These are phyloP conservation scores for Sitophilus oryzae DNA, from an alignment of 1,140 invertebrate species.

Conservation along the genomic window DNA sequence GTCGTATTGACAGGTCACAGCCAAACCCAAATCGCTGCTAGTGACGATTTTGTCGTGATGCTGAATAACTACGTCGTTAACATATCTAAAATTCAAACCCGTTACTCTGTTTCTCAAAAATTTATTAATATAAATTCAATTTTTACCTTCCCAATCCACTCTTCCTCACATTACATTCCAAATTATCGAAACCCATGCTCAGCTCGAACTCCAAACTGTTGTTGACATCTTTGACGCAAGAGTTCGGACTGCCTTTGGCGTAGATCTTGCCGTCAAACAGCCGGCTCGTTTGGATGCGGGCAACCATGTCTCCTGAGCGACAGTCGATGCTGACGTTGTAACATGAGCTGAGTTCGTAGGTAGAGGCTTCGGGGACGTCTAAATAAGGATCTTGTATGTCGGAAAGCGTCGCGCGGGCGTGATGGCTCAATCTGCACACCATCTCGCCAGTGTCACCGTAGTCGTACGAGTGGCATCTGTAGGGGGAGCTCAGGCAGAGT, in stretches of 20 bases:
- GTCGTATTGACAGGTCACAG: constrained; percentile 89
- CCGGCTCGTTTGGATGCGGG: constrained; percentile 84
- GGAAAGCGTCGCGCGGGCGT: constrained; percentile 78
- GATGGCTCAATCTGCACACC: constrained; percentile 87
- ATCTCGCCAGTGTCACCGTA: constrained; percentile 88
- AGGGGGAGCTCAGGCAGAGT: constrained; percentile 79
- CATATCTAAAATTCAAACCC: constrained; percentile 52
- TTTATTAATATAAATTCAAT: too few relatives aligned
- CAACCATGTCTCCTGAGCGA: constrained; percentile 85
- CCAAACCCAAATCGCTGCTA: constrained; percentile 84
- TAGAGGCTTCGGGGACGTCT: constrained; percentile 80
- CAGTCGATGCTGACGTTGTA: constrained; percentile 94
- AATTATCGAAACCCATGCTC: constrained; percentile 84
- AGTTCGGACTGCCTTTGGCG: constrained; percentile 86
- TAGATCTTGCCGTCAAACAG: constrained; percentile 92
- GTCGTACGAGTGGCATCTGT: constrained; percentile 86
- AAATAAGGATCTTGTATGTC: constrained; percentile 88
- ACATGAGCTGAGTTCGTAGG: constrained; percentile 88
- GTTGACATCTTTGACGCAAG: constrained; percentile 81
- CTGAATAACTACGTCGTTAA: constrained; percentile 87
- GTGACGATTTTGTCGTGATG: constrained; percentile 94
- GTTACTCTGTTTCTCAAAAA: background rate
- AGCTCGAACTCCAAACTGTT: constrained; percentile 81
- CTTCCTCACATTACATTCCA: constrained; percentile 83
- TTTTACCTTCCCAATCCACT: constrained; percentile 66